phyloP scores from a whole-genome alignment of 2,888 invertebrate genomes.

The Schizaphis graminum region DNA sequence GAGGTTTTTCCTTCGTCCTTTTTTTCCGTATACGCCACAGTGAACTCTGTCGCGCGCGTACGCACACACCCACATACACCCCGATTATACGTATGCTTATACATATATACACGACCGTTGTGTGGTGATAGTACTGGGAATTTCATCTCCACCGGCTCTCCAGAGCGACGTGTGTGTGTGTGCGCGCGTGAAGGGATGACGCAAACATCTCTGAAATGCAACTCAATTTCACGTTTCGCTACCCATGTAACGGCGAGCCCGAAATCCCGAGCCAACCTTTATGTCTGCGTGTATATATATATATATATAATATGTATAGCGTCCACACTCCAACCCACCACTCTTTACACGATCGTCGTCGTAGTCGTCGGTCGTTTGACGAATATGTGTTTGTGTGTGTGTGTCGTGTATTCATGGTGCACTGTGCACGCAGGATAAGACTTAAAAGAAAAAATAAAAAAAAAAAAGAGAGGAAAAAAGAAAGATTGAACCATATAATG shows the following conservation, averaged over 20 bases:
- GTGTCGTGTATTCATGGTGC: neutral
- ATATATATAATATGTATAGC: neutral
- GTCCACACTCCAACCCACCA: neutral
- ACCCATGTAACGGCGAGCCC: constrained; percentile 67
- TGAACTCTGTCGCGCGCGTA: neutral
- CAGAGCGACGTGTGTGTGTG: constrained; percentile 54
- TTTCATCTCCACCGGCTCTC: constrained; percentile 54
- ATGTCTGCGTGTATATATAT: neutral
- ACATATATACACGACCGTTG: neutral
- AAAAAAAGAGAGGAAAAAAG: neutral
- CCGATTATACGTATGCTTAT: neutral
- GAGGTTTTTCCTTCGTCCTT: constrained; percentile 27
- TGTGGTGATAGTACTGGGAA: constrained; percentile 46
- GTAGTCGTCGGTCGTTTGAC: constrained; percentile 38
- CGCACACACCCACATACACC: neutral
- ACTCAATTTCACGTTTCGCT: constrained; percentile 69
- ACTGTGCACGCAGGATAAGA: too few species aligned
- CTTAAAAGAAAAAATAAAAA: neutral
- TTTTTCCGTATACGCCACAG: constrained; percentile 26
- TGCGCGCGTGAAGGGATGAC: constrained; percentile 66
- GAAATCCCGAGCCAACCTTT: constrained; percentile 66
- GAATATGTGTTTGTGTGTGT: neutral
- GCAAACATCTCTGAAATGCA: constrained; percentile 67
- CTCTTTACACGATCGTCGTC: neutral
- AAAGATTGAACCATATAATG: neutral